Evolutionary conservation across 2,113 vertebrate species (phyloP), one percentile per base, ranked within the genome.

Genomic region (Heterotis niloticus): DNA sequence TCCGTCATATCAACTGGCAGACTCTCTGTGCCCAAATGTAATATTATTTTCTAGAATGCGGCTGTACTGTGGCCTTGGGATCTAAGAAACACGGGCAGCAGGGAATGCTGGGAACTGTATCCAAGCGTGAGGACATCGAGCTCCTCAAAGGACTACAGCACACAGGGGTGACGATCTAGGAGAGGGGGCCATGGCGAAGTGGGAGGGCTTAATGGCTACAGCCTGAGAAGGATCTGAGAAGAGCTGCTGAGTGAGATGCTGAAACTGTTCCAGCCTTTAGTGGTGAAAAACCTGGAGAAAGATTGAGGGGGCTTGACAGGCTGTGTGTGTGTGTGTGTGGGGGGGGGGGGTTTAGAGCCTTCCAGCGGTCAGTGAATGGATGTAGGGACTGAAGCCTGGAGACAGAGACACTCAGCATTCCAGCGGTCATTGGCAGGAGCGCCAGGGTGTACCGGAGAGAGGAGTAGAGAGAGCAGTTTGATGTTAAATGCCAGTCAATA

Each of bases 111-210:
- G 54, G 26, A 69, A 66, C 14, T 29, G 24, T 67, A 26, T 9
- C 9, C 26, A 60, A 20, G 18, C 9, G 26, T n/a, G n/a, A 66
- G 69, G 18, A 71, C 17, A 51, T 5, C n/a, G 28, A 59, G 11
- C 65, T 5, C 23, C 24, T 70, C 65, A 78, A 56, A 70, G 77
- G 70, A 26, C 66, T 70, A 56, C 34, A 66, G 64, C 52, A 52
- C 11, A 26, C 44, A 14, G 28, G 59, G 44, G 59, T 20, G 20
- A 59, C 4, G 17, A 11, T 44, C 7, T 44, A 44, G 59, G 59
- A 62, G 59, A 20, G 59, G 59, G 59, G 59, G 59, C 13, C 13
- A 2, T 14, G 59, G 59, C 13, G 59, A 2, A 20, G 59, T 14
- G 56, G 72, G n/a, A 4, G 59, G 2, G 56, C 26, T 34, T 28